phyloP scores from a whole-genome alignment of 2,113 vertebrate species.

The cattle (Bos taurus) region DNA sequence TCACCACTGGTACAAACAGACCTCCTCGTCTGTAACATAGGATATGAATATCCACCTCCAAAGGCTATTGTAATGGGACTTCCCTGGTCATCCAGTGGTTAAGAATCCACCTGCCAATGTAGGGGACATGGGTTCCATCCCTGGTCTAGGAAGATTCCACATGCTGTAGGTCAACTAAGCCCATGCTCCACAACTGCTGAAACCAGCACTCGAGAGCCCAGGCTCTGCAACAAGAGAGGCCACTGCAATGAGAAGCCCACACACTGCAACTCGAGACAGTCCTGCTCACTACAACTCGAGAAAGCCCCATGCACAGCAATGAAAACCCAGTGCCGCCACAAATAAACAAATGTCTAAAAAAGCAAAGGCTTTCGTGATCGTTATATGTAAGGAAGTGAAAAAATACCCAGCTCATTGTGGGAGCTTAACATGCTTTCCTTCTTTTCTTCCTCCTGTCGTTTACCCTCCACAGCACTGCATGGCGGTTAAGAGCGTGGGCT shows the following conservation, averaged over 20 bases:
- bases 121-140: not conserved
- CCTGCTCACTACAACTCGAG: not conserved
- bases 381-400: not conserved
- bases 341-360: not conserved
- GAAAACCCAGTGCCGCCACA: not conserved
- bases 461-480: not conserved
- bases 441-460: not conserved
- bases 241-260: not conserved
- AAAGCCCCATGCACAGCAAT: not conserved
- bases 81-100: not conserved
- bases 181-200: not conserved
- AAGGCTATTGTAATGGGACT: not conserved
- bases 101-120: not conserved
- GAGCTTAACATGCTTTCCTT: not conserved
- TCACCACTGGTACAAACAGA: not conserved
- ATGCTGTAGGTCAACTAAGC: not conserved
- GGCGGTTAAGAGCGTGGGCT: not conserved
- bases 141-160: not conserved
- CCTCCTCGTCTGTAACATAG: not conserved
- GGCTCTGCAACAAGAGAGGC: not conserved
- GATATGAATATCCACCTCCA: not conserved
- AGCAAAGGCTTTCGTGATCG: not conserved
- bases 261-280: not conserved
- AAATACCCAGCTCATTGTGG: not conserved
- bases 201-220: not conserved